These are phyloP conservation scores for Ptilonorhynchus violaceus DNA, from an alignment of 2,113 vertebrate genomes.

Conservation along the genomic window DNA sequence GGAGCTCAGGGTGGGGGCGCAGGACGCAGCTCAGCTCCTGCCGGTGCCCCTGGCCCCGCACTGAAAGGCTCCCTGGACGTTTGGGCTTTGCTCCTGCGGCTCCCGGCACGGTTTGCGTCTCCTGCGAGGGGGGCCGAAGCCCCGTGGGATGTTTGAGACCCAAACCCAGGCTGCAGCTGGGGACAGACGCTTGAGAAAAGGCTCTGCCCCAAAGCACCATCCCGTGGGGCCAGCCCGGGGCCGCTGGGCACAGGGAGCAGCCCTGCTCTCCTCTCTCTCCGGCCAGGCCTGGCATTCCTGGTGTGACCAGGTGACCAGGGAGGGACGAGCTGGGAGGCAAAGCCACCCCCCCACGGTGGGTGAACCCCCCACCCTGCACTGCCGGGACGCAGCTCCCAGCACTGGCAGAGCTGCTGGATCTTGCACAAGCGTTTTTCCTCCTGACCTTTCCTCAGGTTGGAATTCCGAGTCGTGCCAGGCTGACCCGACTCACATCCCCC, in stretches of 20 bases:
- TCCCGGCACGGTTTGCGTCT: background rate
- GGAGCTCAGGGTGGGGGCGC: background rate
- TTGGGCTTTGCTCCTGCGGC: background rate
- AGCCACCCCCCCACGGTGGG: background rate
- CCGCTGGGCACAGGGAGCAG: background rate
- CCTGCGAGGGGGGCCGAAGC: background rate
- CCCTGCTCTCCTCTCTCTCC: background rate
- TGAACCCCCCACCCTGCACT: background rate
- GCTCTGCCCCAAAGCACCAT: background rate
- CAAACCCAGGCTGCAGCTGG: background rate
- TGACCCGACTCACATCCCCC: background rate
- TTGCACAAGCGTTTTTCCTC: background rate
- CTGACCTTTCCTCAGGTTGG: background rate
- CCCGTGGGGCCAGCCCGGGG: background rate
- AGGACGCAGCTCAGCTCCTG: background rate
- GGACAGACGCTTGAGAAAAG: background rate
- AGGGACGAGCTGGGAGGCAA: fast-evolving
- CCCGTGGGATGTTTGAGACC: background rate
- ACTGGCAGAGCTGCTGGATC: background rate
- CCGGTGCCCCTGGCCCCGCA: background rate
- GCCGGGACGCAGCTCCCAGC: fast-evolving
- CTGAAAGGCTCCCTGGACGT: background rate
- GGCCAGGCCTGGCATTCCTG: background rate
- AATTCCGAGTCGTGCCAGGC: background rate
- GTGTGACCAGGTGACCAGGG: fast-evolving